Conservation (phyloP, 2,113 vertebrate species). For the Tachysurus fulvidraco region DNA sequence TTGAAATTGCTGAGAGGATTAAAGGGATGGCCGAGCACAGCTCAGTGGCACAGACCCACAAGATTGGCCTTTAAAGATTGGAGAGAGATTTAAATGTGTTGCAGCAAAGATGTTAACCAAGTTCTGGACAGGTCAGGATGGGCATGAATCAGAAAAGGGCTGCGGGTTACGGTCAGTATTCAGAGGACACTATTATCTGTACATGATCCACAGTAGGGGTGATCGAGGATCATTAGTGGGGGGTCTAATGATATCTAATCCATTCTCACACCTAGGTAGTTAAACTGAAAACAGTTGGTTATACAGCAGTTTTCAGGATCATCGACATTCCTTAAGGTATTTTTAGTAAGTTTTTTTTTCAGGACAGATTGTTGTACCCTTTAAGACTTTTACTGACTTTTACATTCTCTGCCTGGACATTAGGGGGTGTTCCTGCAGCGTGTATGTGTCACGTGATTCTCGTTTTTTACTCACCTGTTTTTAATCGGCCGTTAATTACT, state of each 20-base stretch:
- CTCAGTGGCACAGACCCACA: conserved; percentile 33
- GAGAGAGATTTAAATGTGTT: conserved; percentile 43
- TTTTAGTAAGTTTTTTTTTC: not conserved
- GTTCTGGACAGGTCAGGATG: conserved; percentile 26
- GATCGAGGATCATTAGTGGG: conserved; percentile 15
- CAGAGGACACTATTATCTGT: not conserved
- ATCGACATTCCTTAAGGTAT: conserved; percentile 20
- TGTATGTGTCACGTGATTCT: too few relatives aligned
- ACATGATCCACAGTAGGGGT: not conserved
- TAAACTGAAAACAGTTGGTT: conserved; percentile 20
- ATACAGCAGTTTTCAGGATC: conserved; percentile 20
- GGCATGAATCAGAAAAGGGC: conserved; percentile 25
- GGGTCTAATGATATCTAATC: conserved; percentile 46
- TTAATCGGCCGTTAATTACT: too few relatives aligned
- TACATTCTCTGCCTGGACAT: too few relatives aligned
- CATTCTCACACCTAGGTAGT: conserved; percentile 36
- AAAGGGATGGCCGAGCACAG: conserved; percentile 38
- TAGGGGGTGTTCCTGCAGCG: too few relatives aligned
- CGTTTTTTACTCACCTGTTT: too few relatives aligned
- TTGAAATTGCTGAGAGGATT: conserved; percentile 58
- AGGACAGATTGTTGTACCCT: not conserved
- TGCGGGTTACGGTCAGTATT: conserved; percentile 5
- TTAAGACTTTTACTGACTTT: not conserved
- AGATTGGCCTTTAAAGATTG: conserved; percentile 36
- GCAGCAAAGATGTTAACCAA: conserved; percentile 43